Percentiles rank a stretch among this genome's conserved stretches.
Conservation (phyloP, 2,888 invertebrate genomes). For the Margaritifera margaritifera region DNA sequence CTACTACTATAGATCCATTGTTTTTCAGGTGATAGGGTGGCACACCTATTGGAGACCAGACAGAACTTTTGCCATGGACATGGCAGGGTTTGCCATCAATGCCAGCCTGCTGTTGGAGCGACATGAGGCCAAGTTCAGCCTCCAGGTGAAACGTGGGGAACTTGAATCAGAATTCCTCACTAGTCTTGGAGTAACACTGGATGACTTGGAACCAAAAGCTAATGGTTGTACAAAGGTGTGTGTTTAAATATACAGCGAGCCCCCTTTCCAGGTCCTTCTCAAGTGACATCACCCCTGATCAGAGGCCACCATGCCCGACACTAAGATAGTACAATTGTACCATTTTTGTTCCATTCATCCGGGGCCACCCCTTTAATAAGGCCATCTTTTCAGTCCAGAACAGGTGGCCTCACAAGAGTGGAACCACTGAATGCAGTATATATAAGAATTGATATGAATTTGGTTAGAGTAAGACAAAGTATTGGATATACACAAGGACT, state of each 20-base stretch:
- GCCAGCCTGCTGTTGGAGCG: slow-evolving; percentile 72
- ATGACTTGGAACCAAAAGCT: slow-evolving; percentile 91
- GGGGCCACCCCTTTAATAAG: no score
- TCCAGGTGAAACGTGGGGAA: slow-evolving; percentile 88
- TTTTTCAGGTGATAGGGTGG: slow-evolving; percentile 79
- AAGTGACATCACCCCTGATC: no score
- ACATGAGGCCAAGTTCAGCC: slow-evolving; percentile 78
- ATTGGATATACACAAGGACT: no score
- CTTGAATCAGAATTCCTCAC: slow-evolving; percentile 86
- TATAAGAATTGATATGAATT: no score
- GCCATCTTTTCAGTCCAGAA: no score
- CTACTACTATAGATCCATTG: slow-evolving; percentile 3
- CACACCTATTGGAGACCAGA: slow-evolving; percentile 85
- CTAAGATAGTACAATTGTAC: no score
- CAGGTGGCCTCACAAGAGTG: no score
- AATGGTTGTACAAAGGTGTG: slow-evolving; percentile 87
- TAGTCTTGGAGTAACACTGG: slow-evolving; percentile 79
- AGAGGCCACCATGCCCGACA: no score
- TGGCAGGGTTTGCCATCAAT: slow-evolving; percentile 94
- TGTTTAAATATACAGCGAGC: not conserved
- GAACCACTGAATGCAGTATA: no score
- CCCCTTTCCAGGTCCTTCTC: no score
- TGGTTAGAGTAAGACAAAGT: no score
- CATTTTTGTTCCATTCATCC: no score
- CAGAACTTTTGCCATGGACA: slow-evolving; percentile 95